Conservation (phyloP, 2,888 invertebrate species). For the Torymus auratus region DNA sequence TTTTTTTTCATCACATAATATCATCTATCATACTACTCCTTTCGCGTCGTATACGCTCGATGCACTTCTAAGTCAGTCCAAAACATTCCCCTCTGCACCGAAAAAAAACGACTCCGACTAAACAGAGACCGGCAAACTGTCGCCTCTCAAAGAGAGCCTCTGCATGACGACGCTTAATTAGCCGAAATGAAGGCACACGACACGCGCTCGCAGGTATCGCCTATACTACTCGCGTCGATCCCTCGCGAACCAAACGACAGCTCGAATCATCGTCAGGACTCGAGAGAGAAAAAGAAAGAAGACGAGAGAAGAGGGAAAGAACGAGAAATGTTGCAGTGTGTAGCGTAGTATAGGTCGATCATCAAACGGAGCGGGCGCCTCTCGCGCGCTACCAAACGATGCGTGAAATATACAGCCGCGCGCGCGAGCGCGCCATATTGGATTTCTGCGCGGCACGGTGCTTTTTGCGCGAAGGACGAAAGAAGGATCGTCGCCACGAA, state of each 20-base stretch:
- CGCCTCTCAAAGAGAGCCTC: slow-evolving; percentile 24
- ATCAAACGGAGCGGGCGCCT: slow-evolving; percentile 5
- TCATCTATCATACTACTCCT: no score
- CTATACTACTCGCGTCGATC: slow-evolving; percentile 9
- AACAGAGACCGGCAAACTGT: slow-evolving; percentile 18
- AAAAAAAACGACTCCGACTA: neutral
- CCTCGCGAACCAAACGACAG: slow-evolving; percentile 53
- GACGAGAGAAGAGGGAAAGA: neutral
- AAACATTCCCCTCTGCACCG: no score
- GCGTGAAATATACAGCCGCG: slow-evolving; percentile 52
- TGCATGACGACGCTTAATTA: slow-evolving; percentile 42
- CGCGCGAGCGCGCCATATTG: slow-evolving; percentile 56
- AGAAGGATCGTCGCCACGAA: neutral
- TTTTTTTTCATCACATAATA: no score
- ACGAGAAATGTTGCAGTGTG: neutral
- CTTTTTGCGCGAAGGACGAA: slow-evolving; percentile 31
- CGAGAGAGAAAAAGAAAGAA: neutral
- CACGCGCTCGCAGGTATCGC: slow-evolving; percentile 22
- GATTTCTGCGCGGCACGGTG: slow-evolving; percentile 56
- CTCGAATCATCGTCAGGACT: slow-evolving; percentile 49
- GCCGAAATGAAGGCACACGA: slow-evolving; percentile 39
- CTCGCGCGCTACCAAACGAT: slow-evolving; percentile 48
- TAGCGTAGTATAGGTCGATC: neutral
- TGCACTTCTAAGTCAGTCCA: no score
- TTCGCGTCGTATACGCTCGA: no score